Conservation (phyloP, 2,797 vertebrate species). For the Taeniopygia guttata region DNA sequence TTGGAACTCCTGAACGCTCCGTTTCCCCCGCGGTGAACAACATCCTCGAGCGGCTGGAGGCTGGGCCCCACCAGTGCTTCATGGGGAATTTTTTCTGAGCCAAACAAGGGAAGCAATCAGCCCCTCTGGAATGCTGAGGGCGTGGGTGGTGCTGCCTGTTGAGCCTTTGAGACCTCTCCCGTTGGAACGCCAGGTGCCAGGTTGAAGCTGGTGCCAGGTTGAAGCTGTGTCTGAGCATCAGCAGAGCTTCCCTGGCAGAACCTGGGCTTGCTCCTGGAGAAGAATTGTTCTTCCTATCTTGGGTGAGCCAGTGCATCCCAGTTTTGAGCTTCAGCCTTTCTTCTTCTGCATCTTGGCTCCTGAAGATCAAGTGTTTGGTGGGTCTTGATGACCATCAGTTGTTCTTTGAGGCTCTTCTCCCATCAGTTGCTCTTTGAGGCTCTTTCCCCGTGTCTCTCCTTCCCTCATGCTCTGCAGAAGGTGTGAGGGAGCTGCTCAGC, state of each 20-base stretch:
- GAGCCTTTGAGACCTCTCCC: neutral
- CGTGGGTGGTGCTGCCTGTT: slow-evolving; percentile 1
- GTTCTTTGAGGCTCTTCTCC: neutral
- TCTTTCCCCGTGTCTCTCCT: neutral
- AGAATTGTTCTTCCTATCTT: fast-evolving
- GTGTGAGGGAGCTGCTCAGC: neutral
- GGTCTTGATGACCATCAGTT: fast-evolving
- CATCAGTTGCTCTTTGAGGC: fast-evolving
- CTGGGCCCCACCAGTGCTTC: neutral
- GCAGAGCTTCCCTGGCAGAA: neutral
- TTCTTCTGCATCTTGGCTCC: neutral
- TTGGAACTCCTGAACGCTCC: neutral
- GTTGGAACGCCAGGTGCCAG: fast-evolving
- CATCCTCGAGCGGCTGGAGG: neutral
- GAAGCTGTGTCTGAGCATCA: neutral
- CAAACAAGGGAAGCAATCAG: slow-evolving; percentile 39
- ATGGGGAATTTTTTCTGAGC: neutral
- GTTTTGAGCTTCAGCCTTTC: neutral
- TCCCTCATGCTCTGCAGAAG: neutral
- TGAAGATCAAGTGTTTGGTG: neutral
- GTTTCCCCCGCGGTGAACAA: neutral
- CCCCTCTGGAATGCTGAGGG: neutral
- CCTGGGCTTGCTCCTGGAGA: neutral
- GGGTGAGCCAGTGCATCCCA: neutral
- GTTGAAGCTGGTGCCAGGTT: neutral